Percentiles rank a stretch among this genome's conserved stretches.
Conservation (phyloP, 2,113 vertebrate species). For the Epinephelus cyanopodus region DNA sequence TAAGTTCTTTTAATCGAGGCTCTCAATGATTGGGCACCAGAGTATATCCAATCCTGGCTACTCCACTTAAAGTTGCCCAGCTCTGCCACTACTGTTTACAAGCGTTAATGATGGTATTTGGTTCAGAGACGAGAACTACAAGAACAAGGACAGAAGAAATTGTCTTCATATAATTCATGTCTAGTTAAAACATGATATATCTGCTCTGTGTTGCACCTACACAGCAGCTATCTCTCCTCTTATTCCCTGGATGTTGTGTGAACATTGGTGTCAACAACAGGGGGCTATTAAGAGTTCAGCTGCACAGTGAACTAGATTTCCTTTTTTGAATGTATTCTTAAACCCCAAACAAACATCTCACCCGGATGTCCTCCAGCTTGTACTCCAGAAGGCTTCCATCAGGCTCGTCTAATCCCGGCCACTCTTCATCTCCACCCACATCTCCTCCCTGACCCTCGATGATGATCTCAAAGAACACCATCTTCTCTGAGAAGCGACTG, state of each 20-base stretch:
- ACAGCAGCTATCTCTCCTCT: not conserved
- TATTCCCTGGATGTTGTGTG: not conserved
- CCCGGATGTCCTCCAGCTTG: slow-evolving; percentile 93
- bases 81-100: no score
- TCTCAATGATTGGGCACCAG: no score
- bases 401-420: slow-evolving; percentile 86
- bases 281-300: not conserved
- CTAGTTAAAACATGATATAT: not conserved
- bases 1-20: no score
- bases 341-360: slow-evolving; percentile 53
- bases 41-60: not conserved
- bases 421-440: slow-evolving; percentile 84
- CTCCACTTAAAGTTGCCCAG: not conserved
- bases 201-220: not conserved
- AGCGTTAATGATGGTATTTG: not conserved
- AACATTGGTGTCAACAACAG: no score
- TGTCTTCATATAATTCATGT: not conserved
- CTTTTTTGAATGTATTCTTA: not conserved
- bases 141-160: not conserved
- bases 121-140: not conserved
- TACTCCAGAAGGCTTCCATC: slow-evolving; percentile 89
- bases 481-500: slow-evolving; percentile 92
- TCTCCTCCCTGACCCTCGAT: slow-evolving; percentile 80
- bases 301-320: not conserved
- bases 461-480: slow-evolving; percentile 94